Base-by-base conservation (phyloP, 2,113 vertebrate species). In the Sterrhoptilus dennistouni region DNA sequence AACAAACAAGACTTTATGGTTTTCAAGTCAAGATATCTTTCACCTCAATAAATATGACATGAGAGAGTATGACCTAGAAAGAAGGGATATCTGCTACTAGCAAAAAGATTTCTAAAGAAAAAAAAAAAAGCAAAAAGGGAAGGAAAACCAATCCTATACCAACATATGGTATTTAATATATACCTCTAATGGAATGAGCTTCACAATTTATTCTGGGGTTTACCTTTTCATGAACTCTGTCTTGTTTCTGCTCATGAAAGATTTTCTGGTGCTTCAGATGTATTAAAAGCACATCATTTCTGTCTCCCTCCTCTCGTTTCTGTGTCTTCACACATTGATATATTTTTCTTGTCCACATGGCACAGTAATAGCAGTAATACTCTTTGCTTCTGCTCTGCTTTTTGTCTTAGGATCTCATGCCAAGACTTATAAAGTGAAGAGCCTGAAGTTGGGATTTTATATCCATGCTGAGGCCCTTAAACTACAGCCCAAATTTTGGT, bases 191-290 rank as follows among this genome's bases (percentile, higher is more conserved):
- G 79, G 72, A 88, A 80, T 87, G 87, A 90, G 77, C 87, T 94
- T 97, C 96, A 94, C 94, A 97, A 95, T 97, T 94, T 96, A 79
- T 98, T 97, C 97, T 97, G 69, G 69, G 88, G 44, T 96, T 97
- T 96, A 96, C 96, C 96, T 97, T 96, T 97, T 89, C 95, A 78
- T 97, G 96, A 96, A 97, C 96, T 92, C 96, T 96, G 83, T 96
- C 97, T 96, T 94, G 88, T 91, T 94, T 66, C 77, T 97, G 90
- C 72, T 92, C 88, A 86, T 76, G 86, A 96, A 91, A 96, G 93
- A 68, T 87, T 88, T 97, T 96, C 96, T 94, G 53, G 71, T 96
- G 71, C 88, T 98, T 97, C 53, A 20, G 94, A 93, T 96, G 95
- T 96, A 97, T 96, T 96, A 93, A 97, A 96, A 96, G 88, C 96